Base-by-base conservation (phyloP, 1,140 invertebrate species). In the Chironomus tepperi region DNA sequence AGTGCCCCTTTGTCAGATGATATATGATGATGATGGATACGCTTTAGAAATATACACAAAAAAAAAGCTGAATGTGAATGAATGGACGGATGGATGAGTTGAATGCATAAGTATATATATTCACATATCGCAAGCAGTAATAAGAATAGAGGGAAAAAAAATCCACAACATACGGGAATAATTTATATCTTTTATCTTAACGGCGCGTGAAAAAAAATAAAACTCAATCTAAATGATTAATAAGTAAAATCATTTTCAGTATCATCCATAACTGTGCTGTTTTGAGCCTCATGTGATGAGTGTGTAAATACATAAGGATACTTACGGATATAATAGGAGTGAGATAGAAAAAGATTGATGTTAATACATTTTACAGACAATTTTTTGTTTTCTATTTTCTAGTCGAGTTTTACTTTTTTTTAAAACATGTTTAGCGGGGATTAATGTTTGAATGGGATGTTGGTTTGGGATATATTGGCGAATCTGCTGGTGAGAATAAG, bases 171-270 rank as follows among this genome's bases (percentile, higher is more conserved):
- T 34, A 5, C 47, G 2, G 65, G 19, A 18, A 70, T 70, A 70
- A 70, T 70, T 70, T 70, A 70, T 70, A 70, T 70, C 65, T 70
- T 70, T 18, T 70, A 70, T 70, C 65, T 70, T 70, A 19, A 57
- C 47, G n/a, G 47, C 47, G 47, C 65, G 65, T 21, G 19, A 70
- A 70, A 16, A 67, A 10, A 10, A 10, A 10, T 57, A 18, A 70
- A 70, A 70, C 65, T 70, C 65, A 70, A 70, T 70, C 65, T 70
- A 70, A 70, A 70, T 70, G 65, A 70, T 70, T 70, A 70, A 70
- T 70, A 70, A 70, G 65, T 70, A 70, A 70, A 70, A 70, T 18
- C 18, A 10, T 16, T 9, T 18, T 10, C 16, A 70, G 12, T 57
- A 12, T 57, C 43, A 47, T 47, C n/a, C 47, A 5, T 57, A 12